Percentiles rank a stretch among this genome's conserved stretches.
These are phyloP conservation scores for Lagopus leucura DNA, from an alignment of 2,113 vertebrate genomes.

Conservation along the genomic window DNA sequence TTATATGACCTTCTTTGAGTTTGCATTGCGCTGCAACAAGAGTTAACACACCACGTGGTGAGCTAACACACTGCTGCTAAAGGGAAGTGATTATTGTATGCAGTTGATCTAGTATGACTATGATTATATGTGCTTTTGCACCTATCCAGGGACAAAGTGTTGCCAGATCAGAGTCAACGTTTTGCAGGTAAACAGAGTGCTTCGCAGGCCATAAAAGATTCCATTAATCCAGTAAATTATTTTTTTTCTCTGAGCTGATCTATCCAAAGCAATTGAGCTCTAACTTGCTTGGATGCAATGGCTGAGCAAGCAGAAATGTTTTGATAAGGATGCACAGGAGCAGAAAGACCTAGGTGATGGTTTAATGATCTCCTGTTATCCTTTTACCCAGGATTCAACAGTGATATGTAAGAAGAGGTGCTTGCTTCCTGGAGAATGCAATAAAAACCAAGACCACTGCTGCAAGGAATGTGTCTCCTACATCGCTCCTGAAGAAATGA, in stretches of 20 bases:
- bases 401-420: slow-evolving; percentile 91
- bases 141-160: background rate
- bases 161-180: background rate
- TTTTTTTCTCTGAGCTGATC: background rate
- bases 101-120: background rate
- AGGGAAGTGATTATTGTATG: background rate
- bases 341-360: background rate
- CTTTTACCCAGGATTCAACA: slow-evolving; percentile 88
- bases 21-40: background rate
- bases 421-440: slow-evolving; percentile 81
- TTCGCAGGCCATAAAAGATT: background rate
- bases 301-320: background rate
- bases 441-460: slow-evolving; percentile 75
- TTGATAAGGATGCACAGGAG: background rate
- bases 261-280: background rate
- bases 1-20: background rate
- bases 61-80: background rate
- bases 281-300: background rate
- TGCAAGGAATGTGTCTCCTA: slow-evolving; percentile 90
- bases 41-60: background rate
- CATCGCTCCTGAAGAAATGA: slow-evolving; percentile 85
- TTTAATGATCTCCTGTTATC: background rate
- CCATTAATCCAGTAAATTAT: background rate
- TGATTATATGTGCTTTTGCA: background rate
- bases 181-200: background rate